Base-by-base conservation (phyloP, 2,888 invertebrate species). In the Andrena marginata region DNA sequence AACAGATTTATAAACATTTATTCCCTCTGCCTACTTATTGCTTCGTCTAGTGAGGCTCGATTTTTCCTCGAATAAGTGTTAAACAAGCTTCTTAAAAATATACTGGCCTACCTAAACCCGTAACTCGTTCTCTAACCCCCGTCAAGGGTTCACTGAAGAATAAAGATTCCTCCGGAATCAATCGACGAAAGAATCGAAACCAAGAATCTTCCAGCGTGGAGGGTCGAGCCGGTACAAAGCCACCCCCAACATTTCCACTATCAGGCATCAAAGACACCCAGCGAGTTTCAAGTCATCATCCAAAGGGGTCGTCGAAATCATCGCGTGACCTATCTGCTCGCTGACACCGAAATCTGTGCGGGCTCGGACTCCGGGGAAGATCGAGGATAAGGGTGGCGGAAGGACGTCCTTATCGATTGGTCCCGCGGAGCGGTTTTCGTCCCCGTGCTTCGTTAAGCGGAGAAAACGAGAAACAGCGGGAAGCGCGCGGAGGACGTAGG, bases 321-420 rank as follows among this genome's bases (percentile, higher is more conserved):
- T 26, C 56, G 23, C 23, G 26, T 56, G 56, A 56, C 56, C 23
- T 26, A 56, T 56, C 56, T 26, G 20, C 56, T 23, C 20, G 23
- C 23, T 26, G 23, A 26, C 20, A 10, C 56, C 23, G 23, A 56
- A 56, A 56, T 56, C 56, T 23, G 26, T 56, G 8, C 20, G 26
- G 56, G 56, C 8, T 0, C 13, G 56, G 23, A 4, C 42, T 5
- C 16, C 0, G 42, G 56, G 56, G 56, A 56, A 56, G 56, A 56
- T 62, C 8, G 10, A 62, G 29, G 33, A 65, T 35, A 23, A 42
- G 23, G 31, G 42, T 23, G 33, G 23, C 65, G 68, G 29, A 16
- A 23, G 56, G 56, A 56, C 56, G 56, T 56, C 3, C 8, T 68
- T 56, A 49, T 69, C 56, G 69, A 70, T 70, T 48, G 29, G n/a